Conservation (phyloP, 2,888 invertebrate species). For the Athrips mouffetella region DNA sequence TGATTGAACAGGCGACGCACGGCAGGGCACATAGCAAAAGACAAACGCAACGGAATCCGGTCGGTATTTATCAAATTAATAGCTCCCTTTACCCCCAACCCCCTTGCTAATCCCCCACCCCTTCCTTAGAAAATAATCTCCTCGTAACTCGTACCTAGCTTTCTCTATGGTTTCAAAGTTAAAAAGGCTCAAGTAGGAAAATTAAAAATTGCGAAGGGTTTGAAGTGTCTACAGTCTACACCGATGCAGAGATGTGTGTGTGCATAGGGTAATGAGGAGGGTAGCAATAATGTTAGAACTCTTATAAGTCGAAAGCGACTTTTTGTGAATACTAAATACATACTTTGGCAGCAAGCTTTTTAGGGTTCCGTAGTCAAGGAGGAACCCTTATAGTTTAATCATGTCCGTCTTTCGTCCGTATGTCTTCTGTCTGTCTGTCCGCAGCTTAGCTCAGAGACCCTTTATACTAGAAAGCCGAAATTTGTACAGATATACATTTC, state of each 20-base stretch:
- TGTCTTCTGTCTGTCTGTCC: too few relatives aligned
- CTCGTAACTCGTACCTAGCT: too few relatives aligned
- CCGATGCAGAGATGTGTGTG: slow-evolving; percentile 2
- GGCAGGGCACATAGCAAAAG: slow-evolving; percentile 54
- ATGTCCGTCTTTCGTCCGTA: too few relatives aligned
- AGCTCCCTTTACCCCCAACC: slow-evolving; percentile 40
- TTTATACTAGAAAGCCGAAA: too few relatives aligned
- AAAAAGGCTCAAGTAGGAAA: slow-evolving; percentile 2
- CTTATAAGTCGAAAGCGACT: slow-evolving; percentile 1
- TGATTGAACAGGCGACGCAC: slow-evolving; percentile 29
- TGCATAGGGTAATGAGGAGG: slow-evolving; percentile 6
- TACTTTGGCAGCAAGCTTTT: too few relatives aligned
- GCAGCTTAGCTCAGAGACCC: too few relatives aligned
- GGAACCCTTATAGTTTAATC: too few relatives aligned
- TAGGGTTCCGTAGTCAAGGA: too few relatives aligned
- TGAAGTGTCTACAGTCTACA: background rate
- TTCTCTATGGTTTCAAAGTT: slow-evolving; percentile 4
- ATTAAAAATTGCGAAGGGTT: slow-evolving; percentile 9
- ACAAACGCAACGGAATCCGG: slow-evolving; percentile 66
- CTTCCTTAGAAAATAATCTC: too few relatives aligned
- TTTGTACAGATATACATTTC: too few relatives aligned
- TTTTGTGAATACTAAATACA: slow-evolving; percentile 3
- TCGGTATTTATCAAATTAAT: slow-evolving; percentile 72
- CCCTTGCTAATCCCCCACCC: slow-evolving; percentile 20
- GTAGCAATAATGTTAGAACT: slow-evolving; percentile 2